Conservation (phyloP, 2,888 invertebrate genomes). For the Agriopis aurantiaria region DNA sequence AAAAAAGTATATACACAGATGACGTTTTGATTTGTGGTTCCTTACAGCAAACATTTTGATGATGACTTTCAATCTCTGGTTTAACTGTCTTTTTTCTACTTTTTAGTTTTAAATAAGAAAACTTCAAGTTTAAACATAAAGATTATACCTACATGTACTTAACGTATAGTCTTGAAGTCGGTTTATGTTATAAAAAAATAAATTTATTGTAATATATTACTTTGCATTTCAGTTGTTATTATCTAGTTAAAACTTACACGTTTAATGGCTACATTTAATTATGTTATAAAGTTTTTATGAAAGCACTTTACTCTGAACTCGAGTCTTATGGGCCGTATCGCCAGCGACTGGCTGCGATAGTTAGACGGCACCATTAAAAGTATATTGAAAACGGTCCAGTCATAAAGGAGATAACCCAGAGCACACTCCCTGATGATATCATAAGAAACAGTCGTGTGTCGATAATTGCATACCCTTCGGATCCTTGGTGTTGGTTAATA, state of each 20-base stretch:
- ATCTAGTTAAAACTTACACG: slow-evolving; percentile 50
- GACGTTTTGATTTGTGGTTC: no score
- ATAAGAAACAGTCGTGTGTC: slow-evolving; percentile 63
- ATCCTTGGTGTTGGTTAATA: slow-evolving; percentile 68
- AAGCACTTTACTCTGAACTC: slow-evolving; percentile 45
- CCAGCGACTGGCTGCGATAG: slow-evolving; percentile 51
- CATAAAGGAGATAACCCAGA: slow-evolving; percentile 50
- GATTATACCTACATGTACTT: no score
- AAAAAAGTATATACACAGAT: no score
- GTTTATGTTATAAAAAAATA: no score
- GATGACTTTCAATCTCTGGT: no score
- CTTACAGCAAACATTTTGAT: no score
- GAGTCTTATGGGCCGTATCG: slow-evolving; percentile 52
- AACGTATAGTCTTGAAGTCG: no score
- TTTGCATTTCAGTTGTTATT: slow-evolving; percentile 73
- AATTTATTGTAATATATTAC: slow-evolving; percentile 46
- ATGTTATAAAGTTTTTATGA: slow-evolving; percentile 54
- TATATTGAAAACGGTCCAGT: slow-evolving; percentile 55
- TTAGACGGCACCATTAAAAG: slow-evolving; percentile 55
- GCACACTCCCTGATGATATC: slow-evolving; percentile 56
- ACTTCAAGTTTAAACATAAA: no score
- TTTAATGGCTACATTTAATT: slow-evolving; percentile 52
- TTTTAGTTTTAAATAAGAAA: no score
- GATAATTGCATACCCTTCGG: slow-evolving; percentile 67
- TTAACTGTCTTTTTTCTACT: no score